phyloP scores from a whole-genome alignment of 2,797 vertebrate species.

The Sebastes matsubarae region DNA sequence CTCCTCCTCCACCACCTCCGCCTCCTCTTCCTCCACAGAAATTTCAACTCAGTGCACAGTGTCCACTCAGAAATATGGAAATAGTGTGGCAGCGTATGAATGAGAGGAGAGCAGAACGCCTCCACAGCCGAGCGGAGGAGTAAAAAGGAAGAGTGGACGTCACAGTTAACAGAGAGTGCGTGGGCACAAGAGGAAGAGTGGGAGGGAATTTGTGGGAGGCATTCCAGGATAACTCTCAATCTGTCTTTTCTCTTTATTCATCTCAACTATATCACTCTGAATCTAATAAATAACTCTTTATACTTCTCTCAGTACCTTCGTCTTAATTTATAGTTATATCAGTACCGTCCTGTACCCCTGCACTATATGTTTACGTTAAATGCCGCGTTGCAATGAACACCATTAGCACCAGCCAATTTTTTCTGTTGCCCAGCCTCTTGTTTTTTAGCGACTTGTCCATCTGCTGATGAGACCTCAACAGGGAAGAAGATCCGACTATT shows the following conservation, averaged over 20 bases:
- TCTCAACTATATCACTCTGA: constrained; percentile 23
- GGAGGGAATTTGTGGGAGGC: constrained; percentile 77
- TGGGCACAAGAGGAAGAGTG: constrained; percentile 78
- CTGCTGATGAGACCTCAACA: constrained; percentile 16
- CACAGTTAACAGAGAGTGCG: constrained; percentile 83
- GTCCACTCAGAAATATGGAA: constrained; percentile 66
- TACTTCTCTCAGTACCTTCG: neutral
- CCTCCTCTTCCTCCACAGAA: constrained; percentile 51
- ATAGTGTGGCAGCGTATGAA: constrained; percentile 62
- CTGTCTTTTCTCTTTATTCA: constrained; percentile 59
- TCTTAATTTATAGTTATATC: neutral
- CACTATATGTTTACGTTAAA: neutral
- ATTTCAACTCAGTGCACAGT: constrained; percentile 38
- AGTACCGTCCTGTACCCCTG: neutral
- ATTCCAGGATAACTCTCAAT: constrained; percentile 74
- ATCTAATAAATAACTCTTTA: constrained; percentile 8
- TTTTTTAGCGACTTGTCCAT: constrained; percentile 1
- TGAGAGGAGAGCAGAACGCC: constrained; percentile 77
- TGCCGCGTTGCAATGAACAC: neutral
- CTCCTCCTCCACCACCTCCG: constrained; percentile 38
- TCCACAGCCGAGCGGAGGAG: constrained; percentile 73
- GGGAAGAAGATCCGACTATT: neutral
- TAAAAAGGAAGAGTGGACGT: constrained; percentile 78
- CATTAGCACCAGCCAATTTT: neutral
- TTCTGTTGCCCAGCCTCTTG: neutral